Conservation (phyloP, 1,140 invertebrate genomes). For the Brachionus sp. region DNA sequence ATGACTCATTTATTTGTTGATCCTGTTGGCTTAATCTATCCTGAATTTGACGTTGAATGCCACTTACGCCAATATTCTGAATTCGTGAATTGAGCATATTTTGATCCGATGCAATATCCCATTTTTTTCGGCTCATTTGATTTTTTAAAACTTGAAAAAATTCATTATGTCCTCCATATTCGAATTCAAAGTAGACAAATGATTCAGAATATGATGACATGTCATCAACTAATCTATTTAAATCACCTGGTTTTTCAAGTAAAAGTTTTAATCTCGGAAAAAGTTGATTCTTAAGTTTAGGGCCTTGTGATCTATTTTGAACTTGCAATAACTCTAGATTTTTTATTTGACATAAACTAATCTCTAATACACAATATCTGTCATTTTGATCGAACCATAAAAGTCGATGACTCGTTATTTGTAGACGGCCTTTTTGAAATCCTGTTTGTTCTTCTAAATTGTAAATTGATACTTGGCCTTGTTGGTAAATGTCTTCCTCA, state of each 20-base stretch:
- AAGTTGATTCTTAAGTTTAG: neutral
- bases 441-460: slow-evolving; percentile 23
- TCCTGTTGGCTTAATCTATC: slow-evolving; percentile 22
- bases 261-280: slow-evolving; percentile 6
- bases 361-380: neutral
- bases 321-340: slow-evolving; percentile 20
- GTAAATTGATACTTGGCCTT: neutral
- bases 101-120: neutral
- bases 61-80: slow-evolving; percentile 18
- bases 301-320: neutral
- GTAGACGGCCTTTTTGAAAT: slow-evolving; percentile 13
- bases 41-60: slow-evolving; percentile 40
- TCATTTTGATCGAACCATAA: slow-evolving; percentile 34
- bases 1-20: slow-evolving; percentile 33
- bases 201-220: neutral
- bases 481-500: neutral
- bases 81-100: neutral
- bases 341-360: neutral
- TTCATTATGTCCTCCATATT: slow-evolving; percentile 44
- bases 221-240: neutral
- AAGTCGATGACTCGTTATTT: slow-evolving; percentile 26
- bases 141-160: slow-evolving; percentile 6
- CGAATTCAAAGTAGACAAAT: slow-evolving; percentile 10
- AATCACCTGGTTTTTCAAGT: neutral
- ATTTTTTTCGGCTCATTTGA: slow-evolving; percentile 19